Percentiles rank a stretch among this genome's conserved stretches.
These are phyloP conservation scores for Tauraco hartlaubi DNA, from an alignment of 2,797 vertebrate genomes.

Conservation along the genomic window DNA sequence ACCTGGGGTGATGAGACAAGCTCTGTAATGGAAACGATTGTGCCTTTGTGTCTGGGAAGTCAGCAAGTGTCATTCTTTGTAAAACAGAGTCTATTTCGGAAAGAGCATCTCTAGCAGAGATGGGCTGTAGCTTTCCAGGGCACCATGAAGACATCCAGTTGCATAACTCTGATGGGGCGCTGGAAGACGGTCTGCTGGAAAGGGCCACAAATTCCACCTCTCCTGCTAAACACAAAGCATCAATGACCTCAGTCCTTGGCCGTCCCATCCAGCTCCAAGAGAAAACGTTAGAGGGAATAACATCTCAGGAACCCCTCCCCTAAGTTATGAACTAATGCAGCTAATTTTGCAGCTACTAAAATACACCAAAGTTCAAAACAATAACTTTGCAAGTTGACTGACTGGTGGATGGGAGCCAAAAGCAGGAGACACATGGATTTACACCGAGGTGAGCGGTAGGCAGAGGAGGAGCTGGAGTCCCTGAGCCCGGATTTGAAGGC, in stretches of 20 bases:
- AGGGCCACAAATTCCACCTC: not conserved
- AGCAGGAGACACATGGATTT: not conserved
- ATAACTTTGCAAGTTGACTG: not conserved
- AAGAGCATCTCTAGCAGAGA: not conserved
- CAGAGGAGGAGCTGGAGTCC: not conserved
- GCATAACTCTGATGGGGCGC: not conserved
- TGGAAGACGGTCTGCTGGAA: not conserved
- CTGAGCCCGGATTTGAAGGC: not conserved
- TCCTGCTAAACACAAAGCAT: not conserved
- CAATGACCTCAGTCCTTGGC: slow-evolving; percentile 48
- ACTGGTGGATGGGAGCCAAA: not conserved
- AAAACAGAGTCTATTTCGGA: not conserved
- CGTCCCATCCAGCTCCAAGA: not conserved
- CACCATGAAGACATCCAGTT: not conserved
- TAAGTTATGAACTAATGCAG: not conserved
- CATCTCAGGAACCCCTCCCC: not conserved
- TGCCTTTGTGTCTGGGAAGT: not conserved
- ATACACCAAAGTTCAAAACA: not conserved
- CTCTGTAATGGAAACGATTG: not conserved
- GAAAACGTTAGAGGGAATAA: not conserved
- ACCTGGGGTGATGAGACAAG: not conserved
- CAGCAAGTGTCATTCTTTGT: not conserved
- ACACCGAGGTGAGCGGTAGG: not conserved
- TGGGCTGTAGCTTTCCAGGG: not conserved
- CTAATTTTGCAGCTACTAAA: slow-evolving; percentile 27